These are phyloP conservation scores for Petrophora chlorosata DNA, from an alignment of 2,888 invertebrate genomes.

Conservation along the genomic window DNA sequence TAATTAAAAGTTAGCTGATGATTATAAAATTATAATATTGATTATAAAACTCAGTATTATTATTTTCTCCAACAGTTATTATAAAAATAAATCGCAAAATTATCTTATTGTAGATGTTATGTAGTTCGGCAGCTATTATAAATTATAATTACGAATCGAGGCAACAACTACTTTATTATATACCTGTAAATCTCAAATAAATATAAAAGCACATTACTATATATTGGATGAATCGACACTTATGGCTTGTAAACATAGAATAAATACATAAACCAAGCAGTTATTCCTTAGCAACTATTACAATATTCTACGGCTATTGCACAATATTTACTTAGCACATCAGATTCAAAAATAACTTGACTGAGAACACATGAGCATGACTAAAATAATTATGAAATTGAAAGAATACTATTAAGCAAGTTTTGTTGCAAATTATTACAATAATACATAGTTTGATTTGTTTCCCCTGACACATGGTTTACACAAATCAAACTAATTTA, in stretches of 20 bases:
- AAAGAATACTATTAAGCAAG: slow-evolving; percentile 12
- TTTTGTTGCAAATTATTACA: background rate
- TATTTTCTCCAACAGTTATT: too few species aligned
- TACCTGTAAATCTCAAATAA: too few species aligned
- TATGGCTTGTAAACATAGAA: background rate
- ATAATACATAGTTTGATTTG: background rate
- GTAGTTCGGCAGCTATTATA: background rate
- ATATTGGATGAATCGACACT: background rate
- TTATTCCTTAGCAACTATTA: background rate
- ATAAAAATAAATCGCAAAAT: too few species aligned
- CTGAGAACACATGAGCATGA: slow-evolving; percentile 24
- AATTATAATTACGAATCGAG: background rate
- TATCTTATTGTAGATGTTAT: background rate
- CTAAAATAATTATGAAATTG: slow-evolving; percentile 12
- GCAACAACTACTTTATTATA: too few species aligned
- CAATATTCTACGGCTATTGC: slow-evolving; percentile 45
- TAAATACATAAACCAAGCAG: background rate
- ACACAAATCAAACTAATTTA: slow-evolving; percentile 45
- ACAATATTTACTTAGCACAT: slow-evolving; percentile 42
- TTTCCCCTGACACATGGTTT: slow-evolving; percentile 20
- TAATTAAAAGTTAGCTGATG: background rate
- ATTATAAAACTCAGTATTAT: too few species aligned
- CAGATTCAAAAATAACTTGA: slow-evolving; percentile 23
- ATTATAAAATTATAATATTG: too few species aligned
- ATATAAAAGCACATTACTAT: too few species aligned